Evolutionary conservation across 2,113 vertebrate species (phyloP).

Genomic region (Pluvianellus socialis): DNA sequence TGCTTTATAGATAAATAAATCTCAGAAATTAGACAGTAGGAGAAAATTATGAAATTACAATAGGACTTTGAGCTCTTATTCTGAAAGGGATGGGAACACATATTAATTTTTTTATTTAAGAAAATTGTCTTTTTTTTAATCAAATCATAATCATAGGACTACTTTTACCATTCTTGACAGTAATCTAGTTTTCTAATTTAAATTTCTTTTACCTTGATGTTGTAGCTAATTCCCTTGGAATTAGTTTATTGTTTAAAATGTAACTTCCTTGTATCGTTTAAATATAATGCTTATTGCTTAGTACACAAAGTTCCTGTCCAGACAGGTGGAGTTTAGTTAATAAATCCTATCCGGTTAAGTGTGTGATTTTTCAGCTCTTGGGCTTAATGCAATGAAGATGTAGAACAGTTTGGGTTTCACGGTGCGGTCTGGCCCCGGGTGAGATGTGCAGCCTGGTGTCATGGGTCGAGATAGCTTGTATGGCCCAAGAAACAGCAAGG

Average conservation of each 20-base stretch:
- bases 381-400: background rate
- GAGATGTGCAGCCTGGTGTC: background rate
- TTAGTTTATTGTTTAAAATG: background rate
- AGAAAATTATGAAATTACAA: background rate
- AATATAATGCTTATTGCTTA: background rate
- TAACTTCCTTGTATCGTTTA: background rate
- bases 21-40: background rate
- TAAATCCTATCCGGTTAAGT: background rate
- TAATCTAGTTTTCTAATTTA: background rate
- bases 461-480: background rate
- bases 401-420: background rate
- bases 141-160: background rate
- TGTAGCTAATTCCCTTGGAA: background rate
- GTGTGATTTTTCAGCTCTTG: background rate
- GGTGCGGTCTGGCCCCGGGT: rapidly evolving
- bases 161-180: background rate
- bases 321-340: background rate
- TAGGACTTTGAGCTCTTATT: background rate
- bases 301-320: background rate
- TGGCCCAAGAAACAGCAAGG: rapidly evolving
- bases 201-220: background rate
- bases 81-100: background rate
- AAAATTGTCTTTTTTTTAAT: background rate
- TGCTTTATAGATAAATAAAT: background rate
- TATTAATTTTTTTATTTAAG: background rate